Evolutionary conservation across 2,113 vertebrate species (phyloP).

Genomic region (Macrotus californicus): DNA sequence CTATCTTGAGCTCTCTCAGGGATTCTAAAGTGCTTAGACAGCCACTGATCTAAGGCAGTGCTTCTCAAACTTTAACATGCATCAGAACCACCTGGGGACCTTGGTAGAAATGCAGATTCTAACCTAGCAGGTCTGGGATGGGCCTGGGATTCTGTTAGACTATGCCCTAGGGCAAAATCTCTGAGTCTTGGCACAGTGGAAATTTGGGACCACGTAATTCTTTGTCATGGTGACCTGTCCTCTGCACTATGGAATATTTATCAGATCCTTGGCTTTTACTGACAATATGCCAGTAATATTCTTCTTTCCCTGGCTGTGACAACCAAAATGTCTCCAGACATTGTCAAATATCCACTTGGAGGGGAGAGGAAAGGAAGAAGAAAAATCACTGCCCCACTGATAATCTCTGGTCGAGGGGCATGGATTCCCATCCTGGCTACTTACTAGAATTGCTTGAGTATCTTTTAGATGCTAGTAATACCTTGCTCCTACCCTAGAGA

Average conservation of each 20-base stretch:
- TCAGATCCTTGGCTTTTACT: not conserved
- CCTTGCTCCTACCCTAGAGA: not conserved
- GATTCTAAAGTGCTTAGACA: not conserved
- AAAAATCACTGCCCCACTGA: not conserved
- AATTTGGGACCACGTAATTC: not conserved
- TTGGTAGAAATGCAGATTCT: not conserved
- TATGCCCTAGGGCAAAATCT: not conserved
- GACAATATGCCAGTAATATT: not conserved
- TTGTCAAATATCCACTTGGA: not conserved
- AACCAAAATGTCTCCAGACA: not conserved
- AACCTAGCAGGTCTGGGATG: not conserved
- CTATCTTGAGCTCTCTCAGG: not conserved
- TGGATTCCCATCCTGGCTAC: not conserved
- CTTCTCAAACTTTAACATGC: not conserved
- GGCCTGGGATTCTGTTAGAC: not conserved
- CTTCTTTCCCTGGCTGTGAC: not conserved
- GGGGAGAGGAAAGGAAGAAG: not conserved
- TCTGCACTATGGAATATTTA: not conserved
- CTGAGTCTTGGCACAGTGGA: not conserved
- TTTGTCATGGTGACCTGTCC: not conserved
- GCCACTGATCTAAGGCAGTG: not conserved
- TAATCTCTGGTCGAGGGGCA: not conserved
- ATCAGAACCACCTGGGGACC: not conserved
- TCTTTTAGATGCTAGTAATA: not conserved
- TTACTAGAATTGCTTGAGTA: not conserved